Percentiles rank a stretch among this genome's conserved stretches.
Conservation (phyloP, 2,888 invertebrate species). For the Ophion ellenae region DNA sequence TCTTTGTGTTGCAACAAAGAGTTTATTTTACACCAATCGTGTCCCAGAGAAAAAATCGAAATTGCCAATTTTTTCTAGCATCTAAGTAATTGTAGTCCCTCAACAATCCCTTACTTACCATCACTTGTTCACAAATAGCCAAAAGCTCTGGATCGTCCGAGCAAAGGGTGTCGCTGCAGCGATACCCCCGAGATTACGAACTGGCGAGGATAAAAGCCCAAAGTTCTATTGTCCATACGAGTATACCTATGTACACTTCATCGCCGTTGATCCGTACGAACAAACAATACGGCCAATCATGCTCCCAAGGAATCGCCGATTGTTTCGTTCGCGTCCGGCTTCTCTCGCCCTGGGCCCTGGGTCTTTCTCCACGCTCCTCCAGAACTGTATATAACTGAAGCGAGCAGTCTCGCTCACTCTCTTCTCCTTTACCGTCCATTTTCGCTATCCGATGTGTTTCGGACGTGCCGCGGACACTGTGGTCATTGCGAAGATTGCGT, state of each 20-base stretch:
- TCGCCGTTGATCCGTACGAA: conserved; percentile 28
- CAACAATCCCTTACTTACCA: neutral
- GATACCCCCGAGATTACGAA: conserved; percentile 22
- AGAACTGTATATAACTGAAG: conserved; percentile 8
- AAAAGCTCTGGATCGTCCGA: conserved; percentile 45
- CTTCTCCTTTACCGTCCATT: conserved; percentile 14
- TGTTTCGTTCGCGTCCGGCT: conserved; percentile 76
- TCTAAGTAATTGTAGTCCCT: too few species aligned
- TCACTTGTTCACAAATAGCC: neutral
- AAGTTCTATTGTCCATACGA: conserved; percentile 48
- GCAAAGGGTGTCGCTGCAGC: conserved; percentile 58
- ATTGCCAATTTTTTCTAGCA: too few species aligned
- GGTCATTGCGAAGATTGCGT: conserved; percentile 51
- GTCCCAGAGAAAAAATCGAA: too few species aligned
- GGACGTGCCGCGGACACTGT: conserved; percentile 44
- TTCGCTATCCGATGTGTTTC: conserved; percentile 3
- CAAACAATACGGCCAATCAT: conserved; percentile 82
- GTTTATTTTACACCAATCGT: too few species aligned
- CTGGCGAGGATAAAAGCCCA: conserved; percentile 20
- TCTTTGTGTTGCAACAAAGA: too few species aligned
- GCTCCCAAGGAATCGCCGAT: conserved; percentile 81
- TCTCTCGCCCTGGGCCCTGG: neutral
- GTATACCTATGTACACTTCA: conserved; percentile 2
- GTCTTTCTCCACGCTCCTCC: conserved; percentile 11
- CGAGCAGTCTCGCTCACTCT: neutral